Conservation (phyloP, 2,888 invertebrate species). For the Troides aeacus region DNA sequence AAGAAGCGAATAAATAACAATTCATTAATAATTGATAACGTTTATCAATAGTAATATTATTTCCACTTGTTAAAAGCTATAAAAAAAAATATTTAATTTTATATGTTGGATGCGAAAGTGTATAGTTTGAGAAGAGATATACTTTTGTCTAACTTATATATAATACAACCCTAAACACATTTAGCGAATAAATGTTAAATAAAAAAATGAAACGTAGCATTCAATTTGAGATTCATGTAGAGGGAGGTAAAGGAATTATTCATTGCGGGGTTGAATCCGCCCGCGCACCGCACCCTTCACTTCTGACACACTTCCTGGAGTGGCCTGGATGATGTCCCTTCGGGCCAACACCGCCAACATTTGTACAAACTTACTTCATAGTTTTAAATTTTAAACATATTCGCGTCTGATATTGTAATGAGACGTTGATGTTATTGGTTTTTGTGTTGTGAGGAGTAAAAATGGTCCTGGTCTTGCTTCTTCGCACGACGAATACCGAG, state of each 20-base stretch:
- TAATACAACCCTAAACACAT: background rate
- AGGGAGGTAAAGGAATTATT: constrained; percentile 24
- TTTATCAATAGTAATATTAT: no score
- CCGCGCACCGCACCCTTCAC: constrained; percentile 48
- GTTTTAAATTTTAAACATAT: background rate
- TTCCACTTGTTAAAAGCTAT: no score
- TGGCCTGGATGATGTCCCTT: constrained; percentile 41
- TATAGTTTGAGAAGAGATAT: no score
- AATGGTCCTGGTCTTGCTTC: no score
- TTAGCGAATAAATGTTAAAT: background rate
- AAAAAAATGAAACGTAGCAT: background rate
- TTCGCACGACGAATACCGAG: no score
- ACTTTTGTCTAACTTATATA: no score
- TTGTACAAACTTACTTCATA: background rate
- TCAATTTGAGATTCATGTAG: background rate
- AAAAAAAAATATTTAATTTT: no score
- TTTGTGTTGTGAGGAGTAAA: background rate
- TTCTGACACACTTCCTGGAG: constrained; percentile 54
- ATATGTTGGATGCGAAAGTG: no score
- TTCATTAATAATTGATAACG: no score
- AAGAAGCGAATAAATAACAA: no score
- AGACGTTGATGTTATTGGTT: background rate
- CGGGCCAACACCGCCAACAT: constrained; percentile 8
- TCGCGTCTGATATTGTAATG: background rate
- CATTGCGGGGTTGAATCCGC: constrained; percentile 42